These are phyloP conservation scores for Drosophila meridiana DNA, from an alignment of 2,888 invertebrate genomes.

Conservation along the genomic window DNA sequence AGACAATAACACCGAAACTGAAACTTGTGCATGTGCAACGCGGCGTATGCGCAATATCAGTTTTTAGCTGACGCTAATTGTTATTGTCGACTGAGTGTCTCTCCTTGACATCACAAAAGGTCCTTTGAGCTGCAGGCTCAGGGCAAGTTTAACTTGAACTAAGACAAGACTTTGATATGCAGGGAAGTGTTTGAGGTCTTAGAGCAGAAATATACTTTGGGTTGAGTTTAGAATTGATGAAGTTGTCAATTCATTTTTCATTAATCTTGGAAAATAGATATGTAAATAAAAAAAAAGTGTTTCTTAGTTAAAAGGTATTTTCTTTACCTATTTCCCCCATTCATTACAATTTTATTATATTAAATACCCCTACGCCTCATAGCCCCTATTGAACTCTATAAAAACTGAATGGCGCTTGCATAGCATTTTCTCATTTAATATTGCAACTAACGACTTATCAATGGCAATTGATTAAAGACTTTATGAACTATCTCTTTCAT, in stretches of 20 bases:
- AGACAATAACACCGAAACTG: neutral
- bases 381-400: neutral
- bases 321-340: neutral
- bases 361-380: neutral
- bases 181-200: neutral
- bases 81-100: slow-evolving; percentile 2
- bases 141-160: slow-evolving; percentile 1
- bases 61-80: slow-evolving; percentile 9
- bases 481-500: slow-evolving; percentile 5
- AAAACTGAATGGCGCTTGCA: neutral
- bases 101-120: slow-evolving; percentile 17
- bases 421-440: neutral
- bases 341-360: neutral
- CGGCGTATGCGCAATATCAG: slow-evolving; percentile 51
- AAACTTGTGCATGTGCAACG: slow-evolving; percentile 28
- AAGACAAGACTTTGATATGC: neutral
- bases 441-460: neutral
- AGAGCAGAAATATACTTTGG: neutral
- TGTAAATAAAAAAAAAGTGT: no score
- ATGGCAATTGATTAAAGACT: slow-evolving; percentile 11
- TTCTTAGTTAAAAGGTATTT: neutral
- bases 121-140: neutral
- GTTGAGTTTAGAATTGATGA: neutral
- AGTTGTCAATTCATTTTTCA: neutral
- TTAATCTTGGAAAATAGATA: no score